Conservation (phyloP, 2,888 invertebrate genomes). For the Lysandra coridon region DNA sequence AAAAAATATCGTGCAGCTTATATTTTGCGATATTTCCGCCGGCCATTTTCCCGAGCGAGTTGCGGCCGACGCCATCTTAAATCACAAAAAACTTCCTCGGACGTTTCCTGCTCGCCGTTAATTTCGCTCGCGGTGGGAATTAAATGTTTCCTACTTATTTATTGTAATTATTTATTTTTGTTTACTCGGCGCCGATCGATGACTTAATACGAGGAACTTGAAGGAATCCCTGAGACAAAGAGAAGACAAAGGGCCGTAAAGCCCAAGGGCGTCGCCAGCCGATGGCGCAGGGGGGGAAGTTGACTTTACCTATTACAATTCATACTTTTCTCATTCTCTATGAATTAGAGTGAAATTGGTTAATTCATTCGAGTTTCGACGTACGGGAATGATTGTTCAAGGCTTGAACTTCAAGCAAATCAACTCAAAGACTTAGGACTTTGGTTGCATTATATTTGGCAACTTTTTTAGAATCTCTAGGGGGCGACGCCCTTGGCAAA, state of each 20-base stretch:
- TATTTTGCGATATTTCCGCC: not conserved
- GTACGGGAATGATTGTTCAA: too few species aligned
- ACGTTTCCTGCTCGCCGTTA: not conserved
- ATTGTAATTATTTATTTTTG: not conserved
- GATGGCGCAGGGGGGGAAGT: too few species aligned
- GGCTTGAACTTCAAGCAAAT: too few species aligned
- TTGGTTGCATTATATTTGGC: too few species aligned
- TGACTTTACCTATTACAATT: too few species aligned
- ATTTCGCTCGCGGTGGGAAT: not conserved
- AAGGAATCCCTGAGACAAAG: not conserved
- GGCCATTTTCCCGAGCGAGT: not conserved
- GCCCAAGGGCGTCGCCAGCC: too few species aligned
- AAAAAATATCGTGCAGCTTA: not conserved
- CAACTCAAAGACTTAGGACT: too few species aligned
- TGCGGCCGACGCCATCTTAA: not conserved
- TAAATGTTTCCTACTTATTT: not conserved
- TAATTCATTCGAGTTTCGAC: too few species aligned
- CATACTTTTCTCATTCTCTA: too few species aligned
- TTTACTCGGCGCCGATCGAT: not conserved
- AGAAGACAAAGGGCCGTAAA: not conserved
- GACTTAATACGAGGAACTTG: not conserved
- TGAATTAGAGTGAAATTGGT: too few species aligned
- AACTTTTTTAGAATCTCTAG: too few species aligned
- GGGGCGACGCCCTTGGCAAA: too few species aligned
- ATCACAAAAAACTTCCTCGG: constrained; percentile 1